Percentiles rank a stretch among this genome's conserved stretches.
Conservation (phyloP, 2,797 vertebrate genomes). For the Corythornis leucogaster region DNA sequence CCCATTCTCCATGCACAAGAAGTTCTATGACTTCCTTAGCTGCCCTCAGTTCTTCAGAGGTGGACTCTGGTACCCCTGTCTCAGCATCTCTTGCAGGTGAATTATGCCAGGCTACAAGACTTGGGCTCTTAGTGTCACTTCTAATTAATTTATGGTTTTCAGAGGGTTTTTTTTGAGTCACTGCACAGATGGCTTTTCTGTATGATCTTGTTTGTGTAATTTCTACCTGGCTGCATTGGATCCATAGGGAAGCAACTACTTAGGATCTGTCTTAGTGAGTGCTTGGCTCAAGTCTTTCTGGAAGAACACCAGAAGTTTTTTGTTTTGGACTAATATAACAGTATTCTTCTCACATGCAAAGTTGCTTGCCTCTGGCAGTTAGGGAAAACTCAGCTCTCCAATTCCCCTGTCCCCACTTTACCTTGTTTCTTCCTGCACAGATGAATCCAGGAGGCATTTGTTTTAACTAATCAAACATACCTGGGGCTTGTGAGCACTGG, state of each 20-base stretch:
- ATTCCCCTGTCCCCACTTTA: not conserved
- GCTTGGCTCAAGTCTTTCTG: not conserved
- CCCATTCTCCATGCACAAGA: not conserved
- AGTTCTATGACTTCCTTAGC: not conserved
- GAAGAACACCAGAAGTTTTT: not conserved
- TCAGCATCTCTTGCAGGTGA: not conserved
- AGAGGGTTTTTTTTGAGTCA: not conserved
- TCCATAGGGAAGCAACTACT: not conserved
- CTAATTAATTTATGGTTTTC: not conserved
- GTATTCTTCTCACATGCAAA: not conserved
- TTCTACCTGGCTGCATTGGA: not conserved
- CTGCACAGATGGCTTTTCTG: not conserved
- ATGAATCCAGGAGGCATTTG: not conserved
- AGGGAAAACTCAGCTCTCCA: not conserved
- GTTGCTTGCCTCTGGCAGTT: not conserved
- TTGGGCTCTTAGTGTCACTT: not conserved
- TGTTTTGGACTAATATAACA: not conserved
- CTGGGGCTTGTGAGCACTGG: not conserved
- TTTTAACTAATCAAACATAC: not conserved
- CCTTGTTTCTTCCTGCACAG: not conserved
- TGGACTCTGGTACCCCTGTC: not conserved
- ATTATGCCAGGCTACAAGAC: not conserved
- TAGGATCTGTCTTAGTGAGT: not conserved
- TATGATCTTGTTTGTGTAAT: not conserved
- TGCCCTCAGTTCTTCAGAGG: not conserved